Evolutionary conservation across 1,140 invertebrate species (phyloP).

Genomic region (Olivierus martensii): DNA sequence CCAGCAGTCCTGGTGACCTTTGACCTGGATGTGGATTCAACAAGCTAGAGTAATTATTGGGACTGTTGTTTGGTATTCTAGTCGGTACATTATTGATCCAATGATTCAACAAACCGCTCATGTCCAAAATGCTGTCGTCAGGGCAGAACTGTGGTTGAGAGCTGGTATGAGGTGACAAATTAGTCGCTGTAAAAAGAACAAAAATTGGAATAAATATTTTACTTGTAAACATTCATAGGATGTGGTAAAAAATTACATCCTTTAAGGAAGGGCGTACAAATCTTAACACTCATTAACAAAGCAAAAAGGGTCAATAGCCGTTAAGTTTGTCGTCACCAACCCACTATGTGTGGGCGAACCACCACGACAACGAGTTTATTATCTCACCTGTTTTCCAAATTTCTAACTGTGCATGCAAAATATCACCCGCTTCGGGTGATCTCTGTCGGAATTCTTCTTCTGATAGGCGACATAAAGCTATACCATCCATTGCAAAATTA

Average conservation of each 20-base stretch:
- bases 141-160: constrained; percentile 10
- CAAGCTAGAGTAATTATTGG: background rate
- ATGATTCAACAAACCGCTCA: constrained; percentile 23
- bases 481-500: constrained; percentile 64
- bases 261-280: too few relatives aligned
- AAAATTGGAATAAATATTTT: too few relatives aligned
- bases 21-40: background rate
- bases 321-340: too few relatives aligned
- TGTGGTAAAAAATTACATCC: too few relatives aligned
- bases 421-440: constrained; percentile 64
- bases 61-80: constrained; percentile 1
- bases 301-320: too few relatives aligned
- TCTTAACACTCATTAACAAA: too few relatives aligned
- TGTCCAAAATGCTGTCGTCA: constrained; percentile 23
- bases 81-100: constrained; percentile 16
- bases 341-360: too few relatives aligned
- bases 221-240: too few relatives aligned
- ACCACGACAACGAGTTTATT: background rate
- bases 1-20: background rate
- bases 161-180: too few relatives aligned
- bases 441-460: constrained; percentile 73
- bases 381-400: constrained; percentile 70
- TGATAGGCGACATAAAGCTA: constrained; percentile 51
- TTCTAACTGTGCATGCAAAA: constrained; percentile 72
- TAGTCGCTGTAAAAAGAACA: too few relatives aligned